These are phyloP conservation scores for Tapirus terrestris DNA, from an alignment of 2,113 vertebrate genomes.

Conservation along the genomic window DNA sequence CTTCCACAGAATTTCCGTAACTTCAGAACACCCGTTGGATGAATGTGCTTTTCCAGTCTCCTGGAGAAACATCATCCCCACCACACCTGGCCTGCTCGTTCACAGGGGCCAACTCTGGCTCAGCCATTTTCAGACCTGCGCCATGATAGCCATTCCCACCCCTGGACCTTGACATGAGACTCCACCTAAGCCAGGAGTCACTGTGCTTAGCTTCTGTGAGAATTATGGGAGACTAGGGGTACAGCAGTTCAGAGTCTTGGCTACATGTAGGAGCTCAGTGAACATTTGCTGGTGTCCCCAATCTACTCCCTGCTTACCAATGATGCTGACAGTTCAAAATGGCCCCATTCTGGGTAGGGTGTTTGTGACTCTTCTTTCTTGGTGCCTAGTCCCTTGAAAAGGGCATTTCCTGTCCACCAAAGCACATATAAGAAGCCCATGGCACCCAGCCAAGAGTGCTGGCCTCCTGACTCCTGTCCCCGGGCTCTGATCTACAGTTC, in stretches of 20 bases:
- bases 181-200: no score
- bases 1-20: not conserved
- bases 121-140: no score
- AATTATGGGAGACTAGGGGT: not conserved
- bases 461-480: not conserved
- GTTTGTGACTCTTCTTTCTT: not conserved
- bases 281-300: no score
- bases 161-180: no score
- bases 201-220: no score
- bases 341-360: rapidly evolving
- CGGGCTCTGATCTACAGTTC: not conserved
- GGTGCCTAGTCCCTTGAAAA: not conserved
- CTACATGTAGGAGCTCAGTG: not conserved
- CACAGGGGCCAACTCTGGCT: no score
- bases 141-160: no score
- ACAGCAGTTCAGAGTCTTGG: not conserved
- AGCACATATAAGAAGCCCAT: not conserved
- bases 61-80: not conserved
- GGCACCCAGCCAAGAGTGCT: rapidly evolving
- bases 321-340: not conserved
- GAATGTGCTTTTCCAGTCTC: not conserved
- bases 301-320: not conserved
- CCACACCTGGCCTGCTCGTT: no score
- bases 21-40: not conserved
- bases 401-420: not conserved